Evolutionary conservation across 2,797 vertebrate genomes (phyloP).

Genomic region (Miichthys miiuy): DNA sequence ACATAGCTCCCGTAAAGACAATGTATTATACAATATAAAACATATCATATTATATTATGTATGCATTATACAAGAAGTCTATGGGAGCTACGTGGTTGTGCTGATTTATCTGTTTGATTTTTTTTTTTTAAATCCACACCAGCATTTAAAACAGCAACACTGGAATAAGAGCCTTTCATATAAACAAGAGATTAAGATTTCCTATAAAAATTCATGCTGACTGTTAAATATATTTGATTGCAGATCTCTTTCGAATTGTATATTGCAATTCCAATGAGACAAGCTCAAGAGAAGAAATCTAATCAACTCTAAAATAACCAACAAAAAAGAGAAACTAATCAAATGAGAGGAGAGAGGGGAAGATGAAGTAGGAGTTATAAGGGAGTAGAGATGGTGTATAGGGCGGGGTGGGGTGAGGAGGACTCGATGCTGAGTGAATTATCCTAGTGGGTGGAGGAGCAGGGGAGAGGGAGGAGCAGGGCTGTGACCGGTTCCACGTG

Average conservation of each 20-base stretch:
- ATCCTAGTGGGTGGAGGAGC: conserved; percentile 52
- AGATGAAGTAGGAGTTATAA: conserved; percentile 9
- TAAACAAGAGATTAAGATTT: neutral
- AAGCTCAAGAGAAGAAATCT: neutral
- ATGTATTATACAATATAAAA: too few relatives aligned
- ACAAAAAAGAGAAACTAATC: neutral
- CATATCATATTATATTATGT: too few relatives aligned
- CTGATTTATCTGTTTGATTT: too few relatives aligned
- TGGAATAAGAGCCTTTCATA: neutral
- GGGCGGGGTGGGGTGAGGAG: conserved; percentile 36
- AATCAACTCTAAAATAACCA: neutral
- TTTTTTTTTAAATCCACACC: too few relatives aligned
- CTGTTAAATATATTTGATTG: neutral
- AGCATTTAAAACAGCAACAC: neutral
- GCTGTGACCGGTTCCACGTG: conserved; percentile 55
- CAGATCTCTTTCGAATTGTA: conserved; percentile 1
- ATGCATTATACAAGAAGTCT: too few relatives aligned
- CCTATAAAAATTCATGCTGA: neutral
- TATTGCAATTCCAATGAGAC: neutral
- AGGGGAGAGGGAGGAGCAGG: conserved; percentile 42
- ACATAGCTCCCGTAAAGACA: too few relatives aligned
- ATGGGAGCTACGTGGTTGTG: too few relatives aligned
- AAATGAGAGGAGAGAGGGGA: neutral
- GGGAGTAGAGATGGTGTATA: conserved; percentile 23
- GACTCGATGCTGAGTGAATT: conserved; percentile 48